A percentile compares a stretch with the other conserved stretches of the same genome.
phyloP scores from a whole-genome alignment of 2,888 invertebrate species.

The Drosophila colorata region DNA sequence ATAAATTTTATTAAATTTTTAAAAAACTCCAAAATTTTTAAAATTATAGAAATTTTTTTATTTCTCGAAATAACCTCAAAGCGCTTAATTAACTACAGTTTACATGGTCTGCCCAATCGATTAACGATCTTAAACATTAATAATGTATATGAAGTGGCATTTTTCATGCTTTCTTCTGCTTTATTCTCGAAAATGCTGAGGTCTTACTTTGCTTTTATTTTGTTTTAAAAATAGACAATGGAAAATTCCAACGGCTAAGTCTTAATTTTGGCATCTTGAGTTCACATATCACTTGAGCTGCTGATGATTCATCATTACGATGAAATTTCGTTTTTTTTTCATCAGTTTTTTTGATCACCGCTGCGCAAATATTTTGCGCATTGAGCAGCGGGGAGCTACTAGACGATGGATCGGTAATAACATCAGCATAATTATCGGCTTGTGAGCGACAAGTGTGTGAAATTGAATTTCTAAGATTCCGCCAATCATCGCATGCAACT shows the following conservation, averaged over 20 bases:
- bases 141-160: constrained; percentile 9
- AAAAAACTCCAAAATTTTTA: neutral
- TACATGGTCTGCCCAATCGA: constrained; percentile 31
- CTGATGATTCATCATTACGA: constrained; percentile 52
- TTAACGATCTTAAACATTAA: constrained; percentile 16
- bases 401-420: constrained; percentile 50
- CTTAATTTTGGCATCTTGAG: constrained; percentile 9
- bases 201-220: constrained; percentile 2
- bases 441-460: constrained; percentile 75
- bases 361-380: constrained; percentile 47
- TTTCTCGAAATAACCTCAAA: neutral
- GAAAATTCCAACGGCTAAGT: constrained; percentile 23
- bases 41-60: constrained; percentile 2
- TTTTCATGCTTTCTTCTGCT: constrained; percentile 43
- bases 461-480: constrained; percentile 59
- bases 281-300: constrained; percentile 4
- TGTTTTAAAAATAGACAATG: constrained; percentile 6
- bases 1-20: neutral
- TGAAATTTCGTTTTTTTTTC: constrained; percentile 26
- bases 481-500: constrained; percentile 30
- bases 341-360: constrained; percentile 22
- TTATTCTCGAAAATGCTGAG: neutral
- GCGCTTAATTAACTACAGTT: constrained; percentile 24
- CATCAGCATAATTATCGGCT: constrained; percentile 57
- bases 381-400: constrained; percentile 32